These are phyloP conservation scores for Rhagoletis pomonella DNA, from an alignment of 1,140 invertebrate genomes.

Conservation along the genomic window DNA sequence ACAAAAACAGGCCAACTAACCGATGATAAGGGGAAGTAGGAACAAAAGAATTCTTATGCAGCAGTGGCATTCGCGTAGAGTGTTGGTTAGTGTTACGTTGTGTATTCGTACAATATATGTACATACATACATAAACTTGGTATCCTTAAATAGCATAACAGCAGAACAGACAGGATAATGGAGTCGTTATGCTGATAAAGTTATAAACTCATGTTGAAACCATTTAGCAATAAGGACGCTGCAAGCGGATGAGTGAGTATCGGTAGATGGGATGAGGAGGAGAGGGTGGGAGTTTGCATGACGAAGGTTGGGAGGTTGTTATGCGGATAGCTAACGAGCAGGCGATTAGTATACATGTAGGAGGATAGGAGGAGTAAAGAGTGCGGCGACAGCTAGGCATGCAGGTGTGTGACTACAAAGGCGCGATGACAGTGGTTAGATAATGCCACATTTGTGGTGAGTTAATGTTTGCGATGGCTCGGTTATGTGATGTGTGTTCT, in stretches of 20 bases:
- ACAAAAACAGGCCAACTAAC: slow-evolving; percentile 50
- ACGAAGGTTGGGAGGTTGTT: not conserved
- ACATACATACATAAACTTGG: not conserved
- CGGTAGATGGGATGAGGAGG: not conserved
- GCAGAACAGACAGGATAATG: slow-evolving; percentile 49
- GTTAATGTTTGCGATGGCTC: not conserved
- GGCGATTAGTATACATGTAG: slow-evolving; percentile 2
- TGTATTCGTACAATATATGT: not conserved
- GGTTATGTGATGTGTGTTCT: not conserved
- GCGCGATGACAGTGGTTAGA: slow-evolving; percentile 48
- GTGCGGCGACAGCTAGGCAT: not conserved
- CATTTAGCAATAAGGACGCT: slow-evolving; percentile 43
- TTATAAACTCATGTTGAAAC: slow-evolving; percentile 53
- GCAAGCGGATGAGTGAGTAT: not conserved
- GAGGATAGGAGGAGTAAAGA: not conserved
- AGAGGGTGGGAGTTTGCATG: not conserved
- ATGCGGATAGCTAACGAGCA: slow-evolving; percentile 3
- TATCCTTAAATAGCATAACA: slow-evolving; percentile 46
- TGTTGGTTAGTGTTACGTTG: not conserved
- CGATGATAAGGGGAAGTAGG: slow-evolving; percentile 18
- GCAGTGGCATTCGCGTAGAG: not conserved
- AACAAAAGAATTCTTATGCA: slow-evolving; percentile 30
- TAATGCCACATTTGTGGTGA: slow-evolving; percentile 40
- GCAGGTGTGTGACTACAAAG: slow-evolving; percentile 42
- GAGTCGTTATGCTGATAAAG: slow-evolving; percentile 54